phyloP scores from a whole-genome alignment of 1,140 invertebrate genomes.

The Listronotus oregonensis region DNA sequence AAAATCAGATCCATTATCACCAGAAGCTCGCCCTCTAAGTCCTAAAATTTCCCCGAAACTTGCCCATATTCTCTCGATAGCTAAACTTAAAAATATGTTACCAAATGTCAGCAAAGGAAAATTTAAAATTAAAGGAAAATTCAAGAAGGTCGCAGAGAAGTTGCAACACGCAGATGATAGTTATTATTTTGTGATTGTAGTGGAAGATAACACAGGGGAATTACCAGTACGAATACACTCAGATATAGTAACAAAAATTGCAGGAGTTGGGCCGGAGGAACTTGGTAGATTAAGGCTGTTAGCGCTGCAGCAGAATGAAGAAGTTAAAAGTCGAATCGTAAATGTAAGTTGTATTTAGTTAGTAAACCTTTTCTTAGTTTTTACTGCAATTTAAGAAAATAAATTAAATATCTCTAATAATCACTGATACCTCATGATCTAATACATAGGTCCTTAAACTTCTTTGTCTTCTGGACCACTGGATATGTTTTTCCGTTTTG shows the following conservation, averaged over 20 bases:
- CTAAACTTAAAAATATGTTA: slow-evolving; percentile 25
- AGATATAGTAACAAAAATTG: slow-evolving; percentile 39
- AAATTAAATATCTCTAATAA: no score
- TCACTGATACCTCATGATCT: no score
- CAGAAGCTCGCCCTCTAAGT: background rate
- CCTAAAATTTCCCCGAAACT: background rate
- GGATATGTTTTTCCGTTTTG: no score
- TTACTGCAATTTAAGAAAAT: no score
- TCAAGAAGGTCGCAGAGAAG: slow-evolving; percentile 44
- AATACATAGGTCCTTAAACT: no score
- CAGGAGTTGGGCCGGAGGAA: slow-evolving; percentile 28
- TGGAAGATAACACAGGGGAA: slow-evolving; percentile 40
- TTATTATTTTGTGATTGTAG: slow-evolving; percentile 40
- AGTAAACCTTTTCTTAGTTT: no score
- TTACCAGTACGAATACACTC: slow-evolving; percentile 35
- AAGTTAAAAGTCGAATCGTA: slow-evolving; percentile 37
- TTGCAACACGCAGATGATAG: slow-evolving; percentile 34
- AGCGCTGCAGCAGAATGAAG: slow-evolving; percentile 30
- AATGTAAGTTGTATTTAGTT: slow-evolving; percentile 24
- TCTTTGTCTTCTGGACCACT: no score
- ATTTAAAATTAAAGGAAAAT: slow-evolving; percentile 48
- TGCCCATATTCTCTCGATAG: slow-evolving; percentile 25
- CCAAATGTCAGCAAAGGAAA: slow-evolving; percentile 36
- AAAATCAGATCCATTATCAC: no score
- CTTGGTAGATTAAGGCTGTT: slow-evolving; percentile 35